A percentile compares a stretch with the other conserved stretches of the same genome.
Evolutionary conservation across 2,888 invertebrate species (phyloP).

Genomic region (Lagria hirta): DNA sequence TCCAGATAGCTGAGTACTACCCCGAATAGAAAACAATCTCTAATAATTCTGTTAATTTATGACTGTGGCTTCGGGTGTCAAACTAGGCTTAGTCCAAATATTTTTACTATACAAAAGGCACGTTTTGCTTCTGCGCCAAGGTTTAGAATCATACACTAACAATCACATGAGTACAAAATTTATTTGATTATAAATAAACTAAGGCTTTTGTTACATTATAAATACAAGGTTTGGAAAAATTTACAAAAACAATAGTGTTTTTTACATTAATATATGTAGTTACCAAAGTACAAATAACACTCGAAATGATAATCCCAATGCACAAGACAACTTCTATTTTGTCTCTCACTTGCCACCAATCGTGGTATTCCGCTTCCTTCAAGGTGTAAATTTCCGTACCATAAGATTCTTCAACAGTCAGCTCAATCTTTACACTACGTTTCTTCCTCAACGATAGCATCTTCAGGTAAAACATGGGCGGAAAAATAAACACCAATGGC

Average conservation of each 20-base stretch:
- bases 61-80: too few relatives aligned
- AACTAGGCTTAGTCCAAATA: too few relatives aligned
- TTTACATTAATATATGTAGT: constrained; percentile 73
- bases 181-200: constrained; percentile 6
- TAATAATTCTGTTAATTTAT: too few relatives aligned
- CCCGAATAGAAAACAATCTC: too few relatives aligned
- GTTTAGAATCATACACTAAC: too few relatives aligned
- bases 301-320: constrained; percentile 62
- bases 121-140: too few relatives aligned
- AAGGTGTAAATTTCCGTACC: constrained; percentile 36
- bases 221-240: constrained; percentile 55
- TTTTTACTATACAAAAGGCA: too few relatives aligned
- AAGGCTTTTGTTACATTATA: constrained; percentile 9
- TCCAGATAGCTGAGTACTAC: too few relatives aligned
- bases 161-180: too few relatives aligned
- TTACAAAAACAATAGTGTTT: constrained; percentile 64
- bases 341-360: constrained; percentile 13
- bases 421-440: constrained; percentile 37
- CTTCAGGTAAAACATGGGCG: constrained; percentile 77
- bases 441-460: constrained; percentile 59
- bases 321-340: constrained; percentile 45
- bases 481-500: constrained; percentile 80
- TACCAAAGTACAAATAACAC: constrained; percentile 64
- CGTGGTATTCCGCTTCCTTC: constrained; percentile 13
- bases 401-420: too few relatives aligned